phyloP scores from a whole-genome alignment of 2,888 invertebrate species.

The Bellardia pandia region DNA sequence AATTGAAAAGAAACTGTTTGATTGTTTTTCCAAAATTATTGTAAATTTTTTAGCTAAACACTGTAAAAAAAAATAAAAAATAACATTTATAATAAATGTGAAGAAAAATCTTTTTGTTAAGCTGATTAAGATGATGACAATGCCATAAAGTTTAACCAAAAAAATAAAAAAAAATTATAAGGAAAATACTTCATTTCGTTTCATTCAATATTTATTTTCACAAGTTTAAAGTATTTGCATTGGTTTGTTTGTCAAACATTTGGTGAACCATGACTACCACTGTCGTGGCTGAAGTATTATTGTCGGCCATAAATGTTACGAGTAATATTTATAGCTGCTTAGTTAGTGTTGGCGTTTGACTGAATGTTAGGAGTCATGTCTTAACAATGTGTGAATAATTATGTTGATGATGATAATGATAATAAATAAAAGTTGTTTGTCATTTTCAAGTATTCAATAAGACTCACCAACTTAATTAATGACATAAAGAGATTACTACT shows the following conservation, averaged over 20 bases:
- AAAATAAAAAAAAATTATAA: background rate
- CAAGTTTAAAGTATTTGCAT: conserved; percentile 34
- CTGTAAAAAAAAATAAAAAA: background rate
- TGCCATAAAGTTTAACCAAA: background rate
- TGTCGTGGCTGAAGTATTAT: background rate
- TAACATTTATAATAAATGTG: conserved; percentile 4
- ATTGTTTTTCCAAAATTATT: background rate
- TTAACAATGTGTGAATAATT: conserved; percentile 53
- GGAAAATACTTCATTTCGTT: too few relatives aligned
- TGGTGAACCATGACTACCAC: conserved; percentile 6
- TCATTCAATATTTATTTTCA: background rate
- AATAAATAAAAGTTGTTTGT: conserved; percentile 31
- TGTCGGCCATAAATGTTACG: background rate
- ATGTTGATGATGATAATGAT: conserved; percentile 39
- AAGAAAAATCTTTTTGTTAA: conserved; percentile 28
- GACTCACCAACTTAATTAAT: conserved; percentile 33
- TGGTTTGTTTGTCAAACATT: background rate
- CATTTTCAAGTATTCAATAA: background rate
- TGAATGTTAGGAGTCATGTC: background rate
- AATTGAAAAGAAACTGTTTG: background rate
- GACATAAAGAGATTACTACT: background rate
- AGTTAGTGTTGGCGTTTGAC: background rate
- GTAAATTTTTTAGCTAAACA: background rate
- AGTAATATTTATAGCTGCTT: background rate
- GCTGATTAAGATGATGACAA: conserved; percentile 48